phyloP scores from a whole-genome alignment of 2,888 invertebrate species.

The Athripsodes cinereus region DNA sequence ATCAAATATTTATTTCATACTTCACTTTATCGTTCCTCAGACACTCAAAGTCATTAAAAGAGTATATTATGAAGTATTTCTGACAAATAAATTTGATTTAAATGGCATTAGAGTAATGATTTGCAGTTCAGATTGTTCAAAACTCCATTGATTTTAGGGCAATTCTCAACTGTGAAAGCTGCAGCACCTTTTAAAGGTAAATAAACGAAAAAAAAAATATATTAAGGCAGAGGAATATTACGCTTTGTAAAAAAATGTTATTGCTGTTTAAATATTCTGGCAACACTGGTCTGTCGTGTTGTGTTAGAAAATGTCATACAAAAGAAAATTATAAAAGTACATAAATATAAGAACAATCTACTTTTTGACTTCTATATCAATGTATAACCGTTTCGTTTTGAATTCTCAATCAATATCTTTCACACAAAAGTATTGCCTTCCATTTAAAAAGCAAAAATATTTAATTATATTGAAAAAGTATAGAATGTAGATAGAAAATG shows the following conservation, averaged over 20 bases:
- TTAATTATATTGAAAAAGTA: background rate
- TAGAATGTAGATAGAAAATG: background rate
- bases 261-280: conserved; percentile 1
- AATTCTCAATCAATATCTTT: too few species aligned
- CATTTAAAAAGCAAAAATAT: conserved; percentile 1
- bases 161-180: conserved; percentile 25
- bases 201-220: conserved; percentile 6
- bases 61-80: background rate
- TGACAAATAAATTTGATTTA: background rate
- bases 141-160: conserved; percentile 22
- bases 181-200: conserved; percentile 28
- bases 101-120: background rate
- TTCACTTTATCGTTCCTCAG: too few species aligned
- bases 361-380: too few species aligned
- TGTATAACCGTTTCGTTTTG: too few species aligned
- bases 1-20: too few species aligned
- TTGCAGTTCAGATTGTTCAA: background rate
- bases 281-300: background rate
- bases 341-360: too few species aligned
- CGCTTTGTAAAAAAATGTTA: background rate
- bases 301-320: background rate
- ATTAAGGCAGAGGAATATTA: background rate
- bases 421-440: background rate
- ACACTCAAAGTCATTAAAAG: too few species aligned
- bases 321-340: too few species aligned